Percentiles rank a stretch among this genome's conserved stretches.
phyloP scores from a whole-genome alignment of 2,888 invertebrate genomes.

The Willowsia nigromaculata region DNA sequence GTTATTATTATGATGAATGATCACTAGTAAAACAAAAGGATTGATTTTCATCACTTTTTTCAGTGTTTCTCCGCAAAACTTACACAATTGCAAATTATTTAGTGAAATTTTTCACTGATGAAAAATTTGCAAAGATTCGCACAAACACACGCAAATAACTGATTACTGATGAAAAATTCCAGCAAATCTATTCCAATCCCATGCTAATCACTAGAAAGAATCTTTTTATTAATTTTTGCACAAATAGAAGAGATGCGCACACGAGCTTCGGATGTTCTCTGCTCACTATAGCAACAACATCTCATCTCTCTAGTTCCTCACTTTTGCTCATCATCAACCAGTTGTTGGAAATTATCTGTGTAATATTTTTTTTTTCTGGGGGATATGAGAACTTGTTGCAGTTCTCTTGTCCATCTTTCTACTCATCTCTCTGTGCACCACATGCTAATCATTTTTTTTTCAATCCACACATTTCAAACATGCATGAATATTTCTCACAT shows the following conservation, averaged over 20 bases:
- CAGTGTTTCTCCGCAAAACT: background rate
- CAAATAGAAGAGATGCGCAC: background rate
- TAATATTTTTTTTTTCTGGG: background rate
- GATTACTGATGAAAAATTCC: background rate
- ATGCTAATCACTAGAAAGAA: slow-evolving; percentile 11
- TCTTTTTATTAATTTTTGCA: slow-evolving; percentile 7
- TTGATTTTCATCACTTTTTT: too few species aligned
- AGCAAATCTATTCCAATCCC: background rate
- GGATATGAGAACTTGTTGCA: slow-evolving; percentile 38
- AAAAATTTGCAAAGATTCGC: background rate
- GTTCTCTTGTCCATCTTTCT: background rate
- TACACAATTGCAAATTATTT: too few species aligned
- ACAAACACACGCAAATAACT: background rate
- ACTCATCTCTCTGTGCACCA: background rate
- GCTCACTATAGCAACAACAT: too few species aligned
- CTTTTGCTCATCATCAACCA: background rate
- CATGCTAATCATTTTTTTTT: background rate
- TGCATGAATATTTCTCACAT: too few species aligned
- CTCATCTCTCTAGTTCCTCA: background rate
- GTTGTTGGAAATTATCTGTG: background rate
- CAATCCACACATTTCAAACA: background rate
- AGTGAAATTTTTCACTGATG: too few species aligned
- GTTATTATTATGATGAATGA: background rate
- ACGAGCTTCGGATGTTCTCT: background rate
- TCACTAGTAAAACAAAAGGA: background rate